Evolutionary conservation across 2,113 vertebrate genomes (phyloP).

Genomic region (Sigmodon hispidus): DNA sequence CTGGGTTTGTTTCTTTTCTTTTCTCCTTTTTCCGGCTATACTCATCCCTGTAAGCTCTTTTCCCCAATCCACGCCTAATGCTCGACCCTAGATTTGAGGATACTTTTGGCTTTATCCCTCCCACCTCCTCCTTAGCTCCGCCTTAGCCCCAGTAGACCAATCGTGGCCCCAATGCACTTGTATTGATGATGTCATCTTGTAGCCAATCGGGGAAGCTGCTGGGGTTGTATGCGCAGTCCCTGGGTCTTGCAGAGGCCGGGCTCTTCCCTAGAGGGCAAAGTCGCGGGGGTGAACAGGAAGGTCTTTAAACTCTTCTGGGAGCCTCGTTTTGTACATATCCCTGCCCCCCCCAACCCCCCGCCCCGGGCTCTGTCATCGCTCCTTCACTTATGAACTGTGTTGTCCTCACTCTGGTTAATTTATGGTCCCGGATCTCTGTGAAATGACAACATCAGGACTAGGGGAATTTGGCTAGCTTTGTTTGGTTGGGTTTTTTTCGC

Average conservation of each 20-base stretch:
- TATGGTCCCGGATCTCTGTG: neutral
- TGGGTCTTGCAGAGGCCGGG: neutral
- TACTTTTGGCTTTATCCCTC: neutral
- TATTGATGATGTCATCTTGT: constrained; percentile 67
- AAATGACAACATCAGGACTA: neutral
- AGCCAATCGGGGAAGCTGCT: constrained; percentile 59
- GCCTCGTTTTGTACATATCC: neutral
- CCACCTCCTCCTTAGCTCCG: constrained; percentile 10
- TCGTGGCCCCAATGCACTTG: constrained; percentile 16
- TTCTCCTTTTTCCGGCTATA: neutral
- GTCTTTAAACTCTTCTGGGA: neutral
- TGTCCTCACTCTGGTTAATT: neutral
- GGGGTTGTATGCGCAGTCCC: constrained; percentile 24
- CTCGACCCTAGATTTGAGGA: neutral
- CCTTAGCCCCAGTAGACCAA: constrained; percentile 65
- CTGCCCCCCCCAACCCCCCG: too few species aligned
- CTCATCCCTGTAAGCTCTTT: neutral
- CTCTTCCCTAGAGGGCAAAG: neutral
- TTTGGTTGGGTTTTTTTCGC: too few species aligned
- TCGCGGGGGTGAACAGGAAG: neutral
- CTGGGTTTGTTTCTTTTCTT: constrained; percentile 2
- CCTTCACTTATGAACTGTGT: neutral
- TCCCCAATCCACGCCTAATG: neutral
- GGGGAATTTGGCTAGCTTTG: neutral
- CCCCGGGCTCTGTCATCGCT: neutral